Evolutionary conservation across 2,888 invertebrate species (phyloP), one percentile per base, ranked within the genome.

Genomic region (Stenichneumon culpator): DNA sequence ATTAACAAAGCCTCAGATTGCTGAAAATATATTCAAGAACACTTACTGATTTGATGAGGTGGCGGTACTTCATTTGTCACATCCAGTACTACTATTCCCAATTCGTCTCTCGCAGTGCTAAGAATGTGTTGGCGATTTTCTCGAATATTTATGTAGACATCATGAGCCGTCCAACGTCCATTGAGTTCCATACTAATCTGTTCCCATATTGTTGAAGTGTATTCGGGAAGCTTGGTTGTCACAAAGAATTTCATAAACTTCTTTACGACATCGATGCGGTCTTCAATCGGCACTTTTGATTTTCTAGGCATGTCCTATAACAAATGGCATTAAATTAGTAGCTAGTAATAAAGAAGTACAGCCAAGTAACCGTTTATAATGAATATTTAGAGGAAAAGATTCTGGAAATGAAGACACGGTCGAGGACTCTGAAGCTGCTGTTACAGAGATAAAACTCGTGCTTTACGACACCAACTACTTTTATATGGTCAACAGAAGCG

Each of bases 161-260:
- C 47, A 28, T 69, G 69, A 47, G 50, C 9, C 22, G 47, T 69
- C 69, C 69, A 69, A 47, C 69, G 47, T 47, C 50, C 47, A 25
- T 50, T 14, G 14, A 65, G 65, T 36, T 65, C 65, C n/a, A 7
- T n/a, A 65, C 65, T 65, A 39, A 65, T 65, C n/a, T 9, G 32
- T 65, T 65, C 32, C 65, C 65, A 65, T 16, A n/a, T n/a, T 65
- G 65, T 28, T n/a, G 65, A 65, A 69, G 69, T 69, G 16, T 69
- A 69, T 25, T 47, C 47, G 7, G 69, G 69, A 50, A 28, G 5
- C 22, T 69, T 5, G 9, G 44, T 69, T 16, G 25, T 25, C 25
- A 16, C 7, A 28, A 69, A 50, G 16, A 28, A 16, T n/a, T 14
- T 25, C 69, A 69, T 69, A 28, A 16, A 69, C 50, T 50, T 50